Percentiles rank a stretch among this genome's conserved stretches.
Conservation (phyloP, 2,797 vertebrate genomes). For the Micromesistius poutassou region DNA sequence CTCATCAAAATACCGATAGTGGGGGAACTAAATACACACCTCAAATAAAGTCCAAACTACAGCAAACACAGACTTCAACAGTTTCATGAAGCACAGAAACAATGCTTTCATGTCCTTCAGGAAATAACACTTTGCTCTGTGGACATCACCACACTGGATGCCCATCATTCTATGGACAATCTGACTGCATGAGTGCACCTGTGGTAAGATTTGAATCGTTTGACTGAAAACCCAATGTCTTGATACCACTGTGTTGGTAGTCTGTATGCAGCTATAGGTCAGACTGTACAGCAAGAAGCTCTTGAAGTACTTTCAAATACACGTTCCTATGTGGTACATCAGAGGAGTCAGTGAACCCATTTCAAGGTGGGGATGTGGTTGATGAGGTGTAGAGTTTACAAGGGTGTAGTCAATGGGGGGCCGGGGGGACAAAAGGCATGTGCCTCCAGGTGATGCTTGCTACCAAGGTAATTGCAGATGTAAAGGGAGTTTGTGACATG, state of each 20-base stretch:
- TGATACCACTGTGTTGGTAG: not conserved
- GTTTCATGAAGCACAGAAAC: constrained; percentile 7
- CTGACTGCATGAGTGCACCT: no score
- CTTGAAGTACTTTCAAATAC: not conserved
- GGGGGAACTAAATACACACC: constrained; percentile 20
- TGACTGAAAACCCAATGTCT: not conserved
- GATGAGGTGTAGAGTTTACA: constrained; percentile 1
- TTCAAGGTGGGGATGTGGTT: constrained; percentile 4
- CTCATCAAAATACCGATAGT: constrained; percentile 36
- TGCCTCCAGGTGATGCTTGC: constrained; percentile 17
- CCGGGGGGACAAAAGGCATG: not conserved
- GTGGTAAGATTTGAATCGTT: not conserved
- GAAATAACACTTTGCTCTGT: not conserved
- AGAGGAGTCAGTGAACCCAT: constrained; percentile 4
- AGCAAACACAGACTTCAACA: constrained; percentile 13
- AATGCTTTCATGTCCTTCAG: not conserved
- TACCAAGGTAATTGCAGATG: constrained; percentile 36
- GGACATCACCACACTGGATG: not conserved
- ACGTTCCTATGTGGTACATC: not conserved
- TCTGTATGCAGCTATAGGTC: no score
- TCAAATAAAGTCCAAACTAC: constrained; percentile 22
- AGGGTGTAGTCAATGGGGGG: not conserved
- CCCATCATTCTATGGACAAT: not conserved
- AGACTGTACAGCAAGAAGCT: no score
- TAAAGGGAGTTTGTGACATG: constrained; percentile 45